Base-by-base conservation (phyloP, 1,140 invertebrate genomes). In the Atopsyche davidsoni region DNA sequence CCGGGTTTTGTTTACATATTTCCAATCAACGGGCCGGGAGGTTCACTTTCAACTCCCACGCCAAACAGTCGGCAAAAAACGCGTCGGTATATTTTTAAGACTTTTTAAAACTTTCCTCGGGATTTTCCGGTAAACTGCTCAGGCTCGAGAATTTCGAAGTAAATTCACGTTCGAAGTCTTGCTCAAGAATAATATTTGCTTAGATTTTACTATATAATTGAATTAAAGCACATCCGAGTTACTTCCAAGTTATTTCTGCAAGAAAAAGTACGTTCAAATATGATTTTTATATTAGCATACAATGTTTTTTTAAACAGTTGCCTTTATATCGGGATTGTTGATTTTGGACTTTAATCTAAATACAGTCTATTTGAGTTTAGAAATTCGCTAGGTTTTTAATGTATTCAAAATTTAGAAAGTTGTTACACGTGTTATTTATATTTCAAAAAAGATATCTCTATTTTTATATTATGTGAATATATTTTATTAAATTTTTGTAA, bases 1-100 rank as follows among this genome's bases (percentile, higher is more conserved):
- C 24, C n/a, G 34, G 34, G 31, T 46, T 32, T 34, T 46, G 43
- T 46, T 46, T 46, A 28, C 24, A 46, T 21, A 41, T 41, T 21
- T 9, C 14, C 39, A 41, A 41, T 41, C 39, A 41, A 21, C 9
- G 39, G 18, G 7, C 10, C 17, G 14, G 17, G 23, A 21, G 39
- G 39, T 41, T 41, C 39, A 41, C 39, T 41, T 41, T 41, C 39
- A 41, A 41, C 39, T 41, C 13, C 19, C 18, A 41, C 39, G 23
- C 23, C 39, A 41, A 41, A 41, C 39, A 41, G 23, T 21, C 14
- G 14, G 14, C 18, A 41, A 41, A 41, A 21, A 41, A 41, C 39
- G 18, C 23, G 39, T 41, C 23, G 34, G 17, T 32, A 46, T 46
- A 46, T 46, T 46, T 31, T 32, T 46, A 31, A 32, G 43, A 7